Conservation (phyloP, 2,113 vertebrate species). For the rat (Rattus norvegicus) region DNA sequence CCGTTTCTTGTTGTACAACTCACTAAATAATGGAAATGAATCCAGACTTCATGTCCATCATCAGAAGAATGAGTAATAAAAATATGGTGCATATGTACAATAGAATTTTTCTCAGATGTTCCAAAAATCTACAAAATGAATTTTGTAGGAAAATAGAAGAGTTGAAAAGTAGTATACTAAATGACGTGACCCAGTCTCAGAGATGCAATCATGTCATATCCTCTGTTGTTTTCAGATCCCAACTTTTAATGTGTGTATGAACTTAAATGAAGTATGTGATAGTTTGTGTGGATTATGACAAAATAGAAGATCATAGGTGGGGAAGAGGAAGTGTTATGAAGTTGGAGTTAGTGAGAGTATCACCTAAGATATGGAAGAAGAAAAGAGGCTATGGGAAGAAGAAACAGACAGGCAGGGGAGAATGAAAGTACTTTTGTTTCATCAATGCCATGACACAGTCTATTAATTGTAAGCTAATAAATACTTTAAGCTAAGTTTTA, state of each 20-base stretch:
- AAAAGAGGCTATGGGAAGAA: not conserved
- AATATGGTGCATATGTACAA: not conserved
- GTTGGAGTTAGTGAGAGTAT: not conserved
- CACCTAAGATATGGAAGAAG: not conserved
- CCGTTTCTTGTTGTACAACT: not conserved
- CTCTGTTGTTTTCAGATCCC: not conserved
- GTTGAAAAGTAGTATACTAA: not conserved
- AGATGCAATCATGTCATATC: not conserved
- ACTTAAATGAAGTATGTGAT: not conserved
- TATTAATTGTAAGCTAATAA: not conserved
- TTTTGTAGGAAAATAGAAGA: not conserved
- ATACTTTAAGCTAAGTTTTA: not conserved
- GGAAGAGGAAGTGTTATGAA: not conserved
- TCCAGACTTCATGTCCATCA: not conserved
- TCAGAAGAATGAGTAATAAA: not conserved
- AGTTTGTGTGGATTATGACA: not conserved
- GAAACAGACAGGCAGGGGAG: not conserved
- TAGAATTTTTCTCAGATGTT: too few relatives aligned
- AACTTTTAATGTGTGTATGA: not conserved
- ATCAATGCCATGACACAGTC: not conserved
- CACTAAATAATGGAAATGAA: not conserved
- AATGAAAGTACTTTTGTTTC: not conserved
- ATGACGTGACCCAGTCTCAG: not conserved
- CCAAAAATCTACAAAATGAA: too few relatives aligned
- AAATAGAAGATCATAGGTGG: too few relatives aligned